Evolutionary conservation across 2,113 vertebrate genomes (phyloP).

Genomic region (Cyrtonyx montezumae): DNA sequence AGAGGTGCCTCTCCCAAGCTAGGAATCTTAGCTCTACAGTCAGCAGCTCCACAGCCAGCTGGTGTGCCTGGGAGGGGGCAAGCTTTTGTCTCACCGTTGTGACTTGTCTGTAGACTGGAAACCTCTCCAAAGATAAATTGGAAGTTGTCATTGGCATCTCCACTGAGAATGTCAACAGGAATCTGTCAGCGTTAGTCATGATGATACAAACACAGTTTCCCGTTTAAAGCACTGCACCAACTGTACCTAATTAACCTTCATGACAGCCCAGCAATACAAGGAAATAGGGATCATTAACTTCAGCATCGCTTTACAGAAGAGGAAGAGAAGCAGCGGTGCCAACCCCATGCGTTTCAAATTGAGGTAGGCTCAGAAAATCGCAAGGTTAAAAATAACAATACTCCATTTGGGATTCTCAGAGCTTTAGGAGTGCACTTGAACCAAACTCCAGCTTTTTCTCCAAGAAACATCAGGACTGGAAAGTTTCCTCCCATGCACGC

Average conservation of each 20-base stretch:
- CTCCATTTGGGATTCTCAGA: slow-evolving; percentile 8
- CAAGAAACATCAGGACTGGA: slow-evolving; percentile 3
- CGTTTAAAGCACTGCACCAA: background rate
- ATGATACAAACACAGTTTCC: background rate
- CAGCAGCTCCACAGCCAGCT: background rate
- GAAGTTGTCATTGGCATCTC: background rate
- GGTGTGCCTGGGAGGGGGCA: background rate
- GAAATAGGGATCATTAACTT: slow-evolving; percentile 64
- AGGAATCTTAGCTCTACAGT: background rate
- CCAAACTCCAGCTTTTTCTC: slow-evolving; percentile 12
- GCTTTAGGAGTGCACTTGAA: background rate
- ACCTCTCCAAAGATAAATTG: background rate
- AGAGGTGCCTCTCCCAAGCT: rapidly evolving
- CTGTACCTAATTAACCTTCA: slow-evolving; percentile 63
- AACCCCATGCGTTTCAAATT: background rate
- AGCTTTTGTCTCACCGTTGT: background rate
- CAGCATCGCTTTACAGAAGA: slow-evolving; percentile 18
- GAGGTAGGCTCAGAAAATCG: slow-evolving; percentile 17
- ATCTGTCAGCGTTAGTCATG: background rate
- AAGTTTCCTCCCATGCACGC: background rate
- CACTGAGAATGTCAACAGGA: slow-evolving; percentile 10
- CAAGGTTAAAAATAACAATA: slow-evolving; percentile 51
- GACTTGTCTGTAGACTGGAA: background rate
- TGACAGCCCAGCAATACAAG: slow-evolving; percentile 26
- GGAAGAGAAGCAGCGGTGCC: background rate